Percentiles rank a stretch among this genome's conserved stretches.
phyloP scores from a whole-genome alignment of 2,797 vertebrate species.

The Limnodromus scolopaceus region DNA sequence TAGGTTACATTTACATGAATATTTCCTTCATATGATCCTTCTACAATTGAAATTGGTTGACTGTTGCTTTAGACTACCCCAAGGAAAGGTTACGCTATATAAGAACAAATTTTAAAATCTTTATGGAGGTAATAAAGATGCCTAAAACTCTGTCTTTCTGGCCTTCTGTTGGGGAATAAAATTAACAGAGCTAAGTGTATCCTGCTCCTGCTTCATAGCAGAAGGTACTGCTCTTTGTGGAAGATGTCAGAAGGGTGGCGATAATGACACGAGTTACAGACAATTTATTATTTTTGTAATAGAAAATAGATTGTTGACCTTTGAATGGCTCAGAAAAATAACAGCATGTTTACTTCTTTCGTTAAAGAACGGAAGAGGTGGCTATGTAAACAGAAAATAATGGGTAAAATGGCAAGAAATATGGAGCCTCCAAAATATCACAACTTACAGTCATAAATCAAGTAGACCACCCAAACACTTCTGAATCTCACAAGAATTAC shows the following conservation, averaged over 20 bases:
- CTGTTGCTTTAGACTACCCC: neutral
- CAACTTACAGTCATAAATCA: neutral
- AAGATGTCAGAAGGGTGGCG: neutral
- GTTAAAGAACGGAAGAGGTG: neutral
- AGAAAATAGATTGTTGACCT: neutral
- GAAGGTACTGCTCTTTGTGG: neutral
- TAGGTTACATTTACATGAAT: neutral
- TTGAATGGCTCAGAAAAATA: neutral
- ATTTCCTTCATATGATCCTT: neutral
- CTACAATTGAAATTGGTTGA: neutral
- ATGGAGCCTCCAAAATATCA: neutral
- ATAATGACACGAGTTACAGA: neutral
- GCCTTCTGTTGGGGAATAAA: neutral
- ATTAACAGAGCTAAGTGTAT: neutral
- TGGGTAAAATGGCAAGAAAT: neutral
- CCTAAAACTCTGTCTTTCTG: neutral
- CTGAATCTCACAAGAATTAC: neutral
- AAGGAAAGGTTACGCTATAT: neutral
- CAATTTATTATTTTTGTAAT: neutral
- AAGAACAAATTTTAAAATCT: neutral
- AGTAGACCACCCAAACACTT: neutral
- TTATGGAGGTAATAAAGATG: neutral
- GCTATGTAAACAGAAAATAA: neutral
- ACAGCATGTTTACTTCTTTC: neutral
- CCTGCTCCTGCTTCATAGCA: neutral